Conservation (phyloP, 2,797 vertebrate genomes). For the Erethizon dorsatum region DNA sequence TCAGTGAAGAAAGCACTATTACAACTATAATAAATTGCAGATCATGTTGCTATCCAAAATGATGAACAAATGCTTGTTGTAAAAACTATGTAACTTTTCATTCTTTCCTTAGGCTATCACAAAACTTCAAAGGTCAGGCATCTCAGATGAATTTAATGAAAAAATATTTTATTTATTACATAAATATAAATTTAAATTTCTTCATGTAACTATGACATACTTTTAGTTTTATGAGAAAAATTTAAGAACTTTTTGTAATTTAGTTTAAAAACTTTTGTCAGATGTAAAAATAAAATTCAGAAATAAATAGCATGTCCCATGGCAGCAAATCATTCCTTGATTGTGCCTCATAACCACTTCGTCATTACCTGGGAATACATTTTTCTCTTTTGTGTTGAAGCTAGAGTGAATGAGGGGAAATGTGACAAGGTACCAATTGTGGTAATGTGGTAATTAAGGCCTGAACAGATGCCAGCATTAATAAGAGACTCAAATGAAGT, state of each 20-base stretch:
- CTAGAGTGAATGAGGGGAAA: constrained; percentile 85
- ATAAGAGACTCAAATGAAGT: constrained; percentile 88
- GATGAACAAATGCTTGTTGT: background rate
- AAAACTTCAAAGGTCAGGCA: background rate
- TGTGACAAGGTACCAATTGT: constrained; percentile 88
- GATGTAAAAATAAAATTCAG: constrained; percentile 46
- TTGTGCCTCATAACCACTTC: constrained; percentile 79
- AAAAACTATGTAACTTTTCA: background rate
- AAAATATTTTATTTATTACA: constrained; percentile 19
- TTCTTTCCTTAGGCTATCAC: background rate
- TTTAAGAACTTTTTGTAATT: background rate
- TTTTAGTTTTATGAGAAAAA: background rate
- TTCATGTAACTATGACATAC: background rate
- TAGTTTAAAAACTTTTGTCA: background rate
- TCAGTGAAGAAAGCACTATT: background rate
- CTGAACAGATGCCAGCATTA: constrained; percentile 90
- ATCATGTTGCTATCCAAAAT: background rate
- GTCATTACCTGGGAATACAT: constrained; percentile 78
- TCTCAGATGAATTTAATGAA: background rate
- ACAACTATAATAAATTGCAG: background rate
- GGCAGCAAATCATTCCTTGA: constrained; percentile 58
- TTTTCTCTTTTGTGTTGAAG: constrained; percentile 86
- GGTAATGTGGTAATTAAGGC: constrained; percentile 89
- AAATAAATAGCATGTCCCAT: constrained; percentile 20
- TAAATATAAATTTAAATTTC: background rate